phyloP scores from a whole-genome alignment of 2,797 vertebrate species.

The Lacerta bilineata region DNA sequence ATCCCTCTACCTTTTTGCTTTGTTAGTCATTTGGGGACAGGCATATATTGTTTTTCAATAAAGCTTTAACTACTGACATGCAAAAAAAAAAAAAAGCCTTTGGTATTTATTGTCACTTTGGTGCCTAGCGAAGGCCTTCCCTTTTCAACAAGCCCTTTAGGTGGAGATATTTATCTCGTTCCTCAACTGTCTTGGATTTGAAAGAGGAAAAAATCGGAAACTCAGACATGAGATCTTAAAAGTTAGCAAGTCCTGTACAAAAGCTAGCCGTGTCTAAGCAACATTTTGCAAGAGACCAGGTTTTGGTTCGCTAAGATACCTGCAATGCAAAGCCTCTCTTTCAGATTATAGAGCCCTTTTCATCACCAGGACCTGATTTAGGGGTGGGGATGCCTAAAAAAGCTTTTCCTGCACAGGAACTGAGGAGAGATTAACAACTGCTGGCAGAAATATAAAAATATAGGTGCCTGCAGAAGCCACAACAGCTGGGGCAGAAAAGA shows the following conservation, averaged over 20 bases:
- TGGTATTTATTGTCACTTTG: not conserved
- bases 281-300: conserved; percentile 41
- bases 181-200: not conserved
- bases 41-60: not conserved
- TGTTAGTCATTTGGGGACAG: not conserved
- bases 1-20: not conserved
- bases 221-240: too few relatives aligned
- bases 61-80: not conserved
- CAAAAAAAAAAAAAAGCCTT: too few relatives aligned
- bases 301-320: not conserved
- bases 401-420: conserved; percentile 62
- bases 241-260: conserved; percentile 14
- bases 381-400: conserved; percentile 57
- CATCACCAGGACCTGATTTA: not conserved
- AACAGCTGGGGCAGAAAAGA: conserved; percentile 50
- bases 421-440: conserved; percentile 52
- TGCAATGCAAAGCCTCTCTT: not conserved
- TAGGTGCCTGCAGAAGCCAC: conserved; percentile 23
- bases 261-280: conserved; percentile 25
- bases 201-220: too few relatives aligned
- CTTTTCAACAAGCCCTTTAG: too few relatives aligned
- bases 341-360: conserved; percentile 9
- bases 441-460: conserved; percentile 60
- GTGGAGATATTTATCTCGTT: not conserved
- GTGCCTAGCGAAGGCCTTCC: too few relatives aligned